These are phyloP conservation scores for Podiceps cristatus DNA, from an alignment of 2,113 vertebrate species.

Conservation along the genomic window DNA sequence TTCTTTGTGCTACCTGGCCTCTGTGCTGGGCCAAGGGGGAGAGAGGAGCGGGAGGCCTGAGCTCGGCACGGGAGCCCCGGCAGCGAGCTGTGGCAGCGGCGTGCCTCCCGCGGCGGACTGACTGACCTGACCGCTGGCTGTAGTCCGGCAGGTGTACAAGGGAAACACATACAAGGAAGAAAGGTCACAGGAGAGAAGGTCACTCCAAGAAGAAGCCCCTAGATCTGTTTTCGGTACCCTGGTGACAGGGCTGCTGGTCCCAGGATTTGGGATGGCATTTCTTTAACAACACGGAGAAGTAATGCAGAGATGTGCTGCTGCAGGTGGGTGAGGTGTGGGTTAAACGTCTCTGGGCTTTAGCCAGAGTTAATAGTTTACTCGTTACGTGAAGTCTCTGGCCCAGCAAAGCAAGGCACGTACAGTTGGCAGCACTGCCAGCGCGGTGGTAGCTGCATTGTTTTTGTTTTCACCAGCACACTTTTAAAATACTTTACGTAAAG, in stretches of 20 bases:
- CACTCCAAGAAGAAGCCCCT: background rate
- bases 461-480: background rate
- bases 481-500: background rate
- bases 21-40: background rate
- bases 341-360: background rate
- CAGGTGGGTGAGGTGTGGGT: background rate
- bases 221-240: background rate
- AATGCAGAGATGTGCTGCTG: background rate
- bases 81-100: background rate
- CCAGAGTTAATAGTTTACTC: background rate
- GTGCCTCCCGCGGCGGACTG: background rate
- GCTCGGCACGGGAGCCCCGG: background rate
- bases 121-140: background rate
- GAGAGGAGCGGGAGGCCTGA: background rate
- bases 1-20: background rate
- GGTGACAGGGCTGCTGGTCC: background rate
- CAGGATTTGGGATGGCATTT: background rate
- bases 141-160: background rate
- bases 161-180: background rate
- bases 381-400: background rate
- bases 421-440: rapidly evolving
- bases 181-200: rapidly evolving
- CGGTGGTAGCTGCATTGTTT: background rate
- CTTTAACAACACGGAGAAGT: background rate
- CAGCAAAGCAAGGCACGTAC: rapidly evolving